Conservation (phyloP, 2,797 vertebrate species). For the Siniperca scherzeri region DNA sequence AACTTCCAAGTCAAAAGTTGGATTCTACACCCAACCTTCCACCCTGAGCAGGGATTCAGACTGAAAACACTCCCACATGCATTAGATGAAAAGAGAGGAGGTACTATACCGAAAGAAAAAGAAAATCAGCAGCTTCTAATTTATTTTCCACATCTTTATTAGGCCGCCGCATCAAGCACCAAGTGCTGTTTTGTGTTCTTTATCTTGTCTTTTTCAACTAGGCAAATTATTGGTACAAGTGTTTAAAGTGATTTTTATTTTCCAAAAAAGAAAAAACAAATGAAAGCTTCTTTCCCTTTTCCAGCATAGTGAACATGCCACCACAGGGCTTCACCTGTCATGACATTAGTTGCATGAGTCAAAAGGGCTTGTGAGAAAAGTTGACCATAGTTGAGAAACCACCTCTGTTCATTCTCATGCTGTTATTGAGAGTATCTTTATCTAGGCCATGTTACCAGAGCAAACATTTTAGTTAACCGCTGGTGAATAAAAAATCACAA, state of each 20-base stretch:
- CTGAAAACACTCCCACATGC: background rate
- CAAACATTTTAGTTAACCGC: constrained; percentile 54
- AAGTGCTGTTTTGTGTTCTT: background rate
- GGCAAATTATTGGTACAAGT: background rate
- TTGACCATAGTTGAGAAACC: background rate
- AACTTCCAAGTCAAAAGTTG: background rate
- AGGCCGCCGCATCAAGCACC: background rate
- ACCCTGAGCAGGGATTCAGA: background rate
- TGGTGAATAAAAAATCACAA: constrained; percentile 55
- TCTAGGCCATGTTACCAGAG: constrained; percentile 46
- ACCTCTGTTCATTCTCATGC: background rate
- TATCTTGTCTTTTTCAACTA: background rate
- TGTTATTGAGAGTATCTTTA: constrained; percentile 20
- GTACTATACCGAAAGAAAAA: background rate
- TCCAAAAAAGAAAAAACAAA: background rate
- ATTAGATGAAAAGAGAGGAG: background rate
- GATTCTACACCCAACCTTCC: background rate
- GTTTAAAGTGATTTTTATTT: background rate
- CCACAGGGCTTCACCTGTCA: background rate
- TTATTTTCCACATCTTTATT: background rate
- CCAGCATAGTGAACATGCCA: background rate
- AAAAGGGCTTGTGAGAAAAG: background rate
- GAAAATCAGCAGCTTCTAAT: background rate
- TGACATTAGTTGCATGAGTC: background rate
- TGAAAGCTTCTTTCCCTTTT: background rate